Evolutionary conservation across 2,797 vertebrate genomes (phyloP).

Genomic region (Rhyacichthys aspro): DNA sequence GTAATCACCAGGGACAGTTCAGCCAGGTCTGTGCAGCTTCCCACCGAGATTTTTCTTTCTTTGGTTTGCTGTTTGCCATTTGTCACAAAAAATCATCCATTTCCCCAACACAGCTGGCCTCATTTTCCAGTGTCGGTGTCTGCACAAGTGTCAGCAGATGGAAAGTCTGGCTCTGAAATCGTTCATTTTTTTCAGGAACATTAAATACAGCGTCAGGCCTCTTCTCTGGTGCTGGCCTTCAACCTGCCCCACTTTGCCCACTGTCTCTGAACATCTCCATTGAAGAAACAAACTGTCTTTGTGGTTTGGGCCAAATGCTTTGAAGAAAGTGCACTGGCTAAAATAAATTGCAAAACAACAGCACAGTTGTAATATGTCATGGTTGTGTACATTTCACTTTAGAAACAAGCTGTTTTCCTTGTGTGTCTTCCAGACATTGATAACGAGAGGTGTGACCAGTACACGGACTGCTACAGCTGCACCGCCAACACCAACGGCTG

Average conservation of each 20-base stretch:
- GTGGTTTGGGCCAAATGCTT: neutral
- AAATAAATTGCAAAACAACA: neutral
- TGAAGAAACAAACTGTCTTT: neutral
- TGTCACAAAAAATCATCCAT: slow-evolving; percentile 31
- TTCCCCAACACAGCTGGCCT: slow-evolving; percentile 5
- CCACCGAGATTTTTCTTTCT: slow-evolving; percentile 20
- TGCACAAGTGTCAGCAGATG: slow-evolving; percentile 40
- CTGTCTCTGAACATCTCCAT: neutral
- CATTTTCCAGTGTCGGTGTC: slow-evolving; percentile 24
- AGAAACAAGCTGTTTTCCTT: neutral
- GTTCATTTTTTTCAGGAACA: slow-evolving; percentile 34
- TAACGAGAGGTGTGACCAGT: slow-evolving; percentile 91
- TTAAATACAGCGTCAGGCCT: slow-evolving; percentile 34
- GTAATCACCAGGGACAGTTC: slow-evolving; percentile 31
- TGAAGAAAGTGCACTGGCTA: neutral
- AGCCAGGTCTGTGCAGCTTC: slow-evolving; percentile 9
- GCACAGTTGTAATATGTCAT: neutral
- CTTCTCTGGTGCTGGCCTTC: slow-evolving; percentile 16
- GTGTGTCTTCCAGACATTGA: slow-evolving; percentile 77
- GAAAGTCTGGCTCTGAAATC: slow-evolving; percentile 27
- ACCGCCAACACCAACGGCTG: slow-evolving; percentile 94
- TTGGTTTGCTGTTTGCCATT: slow-evolving; percentile 28
- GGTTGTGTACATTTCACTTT: slow-evolving; percentile 3
- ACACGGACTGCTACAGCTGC: slow-evolving; percentile 97
- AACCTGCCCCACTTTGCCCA: slow-evolving; percentile 11